phyloP scores from a whole-genome alignment of 2,888 invertebrate genomes.

The Cephus rjabovi region DNA sequence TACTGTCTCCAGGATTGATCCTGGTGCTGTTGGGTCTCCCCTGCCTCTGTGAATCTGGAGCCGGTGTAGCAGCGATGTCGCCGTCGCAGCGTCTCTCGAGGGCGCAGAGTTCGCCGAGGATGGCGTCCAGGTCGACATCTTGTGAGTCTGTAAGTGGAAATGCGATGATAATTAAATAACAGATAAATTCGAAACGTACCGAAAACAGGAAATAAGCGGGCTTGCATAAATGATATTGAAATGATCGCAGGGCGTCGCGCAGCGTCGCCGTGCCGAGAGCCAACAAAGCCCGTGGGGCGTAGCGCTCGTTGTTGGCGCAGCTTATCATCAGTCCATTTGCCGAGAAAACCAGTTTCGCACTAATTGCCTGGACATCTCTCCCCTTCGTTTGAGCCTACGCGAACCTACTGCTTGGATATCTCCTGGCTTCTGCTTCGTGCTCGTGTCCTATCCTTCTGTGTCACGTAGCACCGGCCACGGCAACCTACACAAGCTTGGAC shows the following conservation, averaged over 20 bases:
- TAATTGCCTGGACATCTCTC: slow-evolving; percentile 47
- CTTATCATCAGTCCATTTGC: slow-evolving; percentile 28
- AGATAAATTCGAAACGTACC: not conserved
- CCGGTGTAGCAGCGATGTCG: slow-evolving; percentile 60
- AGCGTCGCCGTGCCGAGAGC: not conserved
- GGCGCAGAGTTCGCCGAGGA: slow-evolving; percentile 94
- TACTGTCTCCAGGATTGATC: slow-evolving; percentile 53
- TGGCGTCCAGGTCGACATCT: slow-evolving; percentile 96
- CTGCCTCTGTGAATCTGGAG: slow-evolving; percentile 57
- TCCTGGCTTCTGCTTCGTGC: not conserved
- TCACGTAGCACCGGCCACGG: not conserved
- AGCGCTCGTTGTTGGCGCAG: slow-evolving; percentile 26
- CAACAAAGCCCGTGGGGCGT: slow-evolving; percentile 18
- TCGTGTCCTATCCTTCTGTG: not conserved
- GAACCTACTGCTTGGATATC: not conserved
- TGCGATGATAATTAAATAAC: not conserved
- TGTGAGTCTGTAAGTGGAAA: slow-evolving; percentile 78
- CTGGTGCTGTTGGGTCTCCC: slow-evolving; percentile 57
- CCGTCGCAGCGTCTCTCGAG: slow-evolving; percentile 79
- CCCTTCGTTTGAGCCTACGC: slow-evolving; percentile 6
- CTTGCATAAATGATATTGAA: not conserved
- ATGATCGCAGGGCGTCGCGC: not conserved
- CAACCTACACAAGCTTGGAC: not conserved
- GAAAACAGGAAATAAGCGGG: not conserved
- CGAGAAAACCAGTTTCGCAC: slow-evolving; percentile 48